A percentile compares a stretch with the other conserved stretches of the same genome.
These are phyloP conservation scores for Echeneis naucrates DNA, from an alignment of 2,797 vertebrate species.

Conservation along the genomic window DNA sequence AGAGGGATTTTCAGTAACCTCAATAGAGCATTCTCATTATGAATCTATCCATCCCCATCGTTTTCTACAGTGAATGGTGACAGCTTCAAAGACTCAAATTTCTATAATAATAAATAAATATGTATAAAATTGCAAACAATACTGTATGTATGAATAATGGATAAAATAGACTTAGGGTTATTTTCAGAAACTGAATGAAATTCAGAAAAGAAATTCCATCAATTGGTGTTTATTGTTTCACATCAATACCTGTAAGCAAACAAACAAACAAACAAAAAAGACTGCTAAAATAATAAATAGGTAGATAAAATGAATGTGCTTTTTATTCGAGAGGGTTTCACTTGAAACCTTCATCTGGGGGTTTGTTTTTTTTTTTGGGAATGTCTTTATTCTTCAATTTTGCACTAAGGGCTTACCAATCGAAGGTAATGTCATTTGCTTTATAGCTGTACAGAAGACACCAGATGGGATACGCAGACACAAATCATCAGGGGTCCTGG, in stretches of 20 bases:
- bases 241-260: too few species aligned
- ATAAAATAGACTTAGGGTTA: too few species aligned
- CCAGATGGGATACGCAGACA: neutral
- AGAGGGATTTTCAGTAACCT: slow-evolving; percentile 34
- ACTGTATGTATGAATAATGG: neutral
- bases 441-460: neutral
- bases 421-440: neutral
- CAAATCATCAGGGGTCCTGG: neutral
- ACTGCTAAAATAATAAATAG: too few species aligned
- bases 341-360: neutral
- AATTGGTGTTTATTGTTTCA: neutral
- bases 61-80: neutral
- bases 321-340: neutral
- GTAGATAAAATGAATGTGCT: neutral
- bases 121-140: neutral
- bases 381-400: neutral
- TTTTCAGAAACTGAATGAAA: too few species aligned
- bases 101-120: slow-evolving; percentile 5
- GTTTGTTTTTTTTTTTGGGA: neutral
- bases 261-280: too few species aligned
- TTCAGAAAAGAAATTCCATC: neutral
- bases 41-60: neutral
- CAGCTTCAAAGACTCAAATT: neutral
- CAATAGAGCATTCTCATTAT: slow-evolving; percentile 3
- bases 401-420: neutral